Evolutionary conservation across 1,140 invertebrate genomes (phyloP).

Genomic region (Elymnias hypermnestra): DNA sequence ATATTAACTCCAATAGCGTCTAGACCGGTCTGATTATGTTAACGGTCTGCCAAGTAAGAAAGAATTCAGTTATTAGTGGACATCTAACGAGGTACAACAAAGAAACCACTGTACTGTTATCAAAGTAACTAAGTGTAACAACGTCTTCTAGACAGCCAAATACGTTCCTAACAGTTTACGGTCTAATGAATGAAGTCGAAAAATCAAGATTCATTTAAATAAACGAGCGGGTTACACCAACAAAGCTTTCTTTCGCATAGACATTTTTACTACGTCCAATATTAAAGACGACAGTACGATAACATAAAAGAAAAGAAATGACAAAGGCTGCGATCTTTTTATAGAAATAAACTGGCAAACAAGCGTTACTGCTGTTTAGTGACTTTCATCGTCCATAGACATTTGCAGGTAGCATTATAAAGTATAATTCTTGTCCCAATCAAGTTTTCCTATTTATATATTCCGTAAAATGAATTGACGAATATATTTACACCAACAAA

Average conservation of each 20-base stretch:
- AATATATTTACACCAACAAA: no score
- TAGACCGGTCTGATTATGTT: conserved; percentile 39
- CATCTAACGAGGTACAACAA: conserved; percentile 3
- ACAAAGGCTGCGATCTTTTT: no score
- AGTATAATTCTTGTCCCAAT: no score
- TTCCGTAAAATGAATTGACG: no score
- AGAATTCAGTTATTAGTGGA: conserved; percentile 22
- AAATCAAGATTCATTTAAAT: conserved; percentile 20
- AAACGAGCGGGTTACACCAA: conserved; percentile 1
- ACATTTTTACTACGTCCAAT: not conserved
- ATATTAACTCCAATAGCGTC: conserved; percentile 16
- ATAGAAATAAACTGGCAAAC: no score
- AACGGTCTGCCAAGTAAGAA: conserved; percentile 23
- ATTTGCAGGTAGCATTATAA: no score
- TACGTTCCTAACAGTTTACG: conserved; percentile 11
- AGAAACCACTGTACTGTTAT: not conserved
- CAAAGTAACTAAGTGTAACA: not conserved
- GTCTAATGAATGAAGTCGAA: conserved; percentile 9
- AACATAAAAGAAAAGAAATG: no score
- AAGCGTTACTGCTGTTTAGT: no score
- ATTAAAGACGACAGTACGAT: no score
- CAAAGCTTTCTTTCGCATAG: not conserved
- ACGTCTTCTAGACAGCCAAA: conserved; percentile 4
- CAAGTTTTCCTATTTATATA: no score
- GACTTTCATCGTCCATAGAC: no score